A percentile compares a stretch with the other conserved stretches of the same genome.
These are phyloP conservation scores for Artemia sinica DNA, from an alignment of 2,888 invertebrate species.

Conservation along the genomic window DNA sequence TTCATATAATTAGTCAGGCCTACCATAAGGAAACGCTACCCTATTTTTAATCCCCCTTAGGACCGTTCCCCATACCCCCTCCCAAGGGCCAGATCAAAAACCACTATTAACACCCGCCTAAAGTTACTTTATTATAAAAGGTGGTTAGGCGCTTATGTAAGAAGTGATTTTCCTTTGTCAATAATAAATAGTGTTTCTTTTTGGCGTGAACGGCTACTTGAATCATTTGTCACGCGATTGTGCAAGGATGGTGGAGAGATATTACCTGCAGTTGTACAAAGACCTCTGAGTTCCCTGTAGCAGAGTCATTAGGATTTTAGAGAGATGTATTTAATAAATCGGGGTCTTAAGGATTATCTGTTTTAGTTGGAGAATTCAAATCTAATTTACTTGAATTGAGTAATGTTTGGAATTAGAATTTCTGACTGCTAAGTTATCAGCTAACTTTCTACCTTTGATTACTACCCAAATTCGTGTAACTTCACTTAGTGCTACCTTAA, in stretches of 20 bases:
- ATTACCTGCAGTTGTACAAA: not conserved
- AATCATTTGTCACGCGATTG: slow-evolving; percentile 1
- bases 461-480: not conserved
- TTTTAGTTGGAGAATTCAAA: not conserved
- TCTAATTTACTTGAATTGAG: not conserved
- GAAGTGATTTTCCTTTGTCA: not conserved
- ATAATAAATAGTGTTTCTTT: not conserved
- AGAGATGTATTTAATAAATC: not conserved
- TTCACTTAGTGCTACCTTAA: not conserved
- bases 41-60: too few relatives aligned
- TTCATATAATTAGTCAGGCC: too few relatives aligned
- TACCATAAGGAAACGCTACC: too few relatives aligned
- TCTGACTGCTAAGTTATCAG: not conserved
- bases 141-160: not conserved
- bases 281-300: not conserved
- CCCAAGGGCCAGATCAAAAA: too few relatives aligned
- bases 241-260: not conserved
- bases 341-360: not conserved
- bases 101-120: too few relatives aligned
- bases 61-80: too few relatives aligned
- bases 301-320: not conserved
- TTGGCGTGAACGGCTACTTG: not conserved
- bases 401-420: not conserved
- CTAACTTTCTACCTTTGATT: not conserved
- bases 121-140: too few relatives aligned